Evolutionary conservation across 2,113 vertebrate species (phyloP).

Genomic region (Condylura cristata): DNA sequence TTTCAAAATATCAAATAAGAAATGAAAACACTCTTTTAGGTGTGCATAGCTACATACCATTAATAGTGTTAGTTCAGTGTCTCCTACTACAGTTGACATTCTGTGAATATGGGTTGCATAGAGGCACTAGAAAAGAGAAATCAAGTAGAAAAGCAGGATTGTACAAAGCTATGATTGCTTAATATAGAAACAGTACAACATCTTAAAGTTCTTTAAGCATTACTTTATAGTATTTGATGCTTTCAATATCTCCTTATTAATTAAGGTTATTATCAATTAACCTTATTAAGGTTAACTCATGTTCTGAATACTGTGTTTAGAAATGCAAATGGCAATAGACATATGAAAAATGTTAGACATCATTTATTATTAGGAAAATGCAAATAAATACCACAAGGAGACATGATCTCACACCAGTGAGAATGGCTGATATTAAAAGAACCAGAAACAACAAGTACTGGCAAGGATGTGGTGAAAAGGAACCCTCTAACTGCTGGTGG

Average conservation of each 20-base stretch:
- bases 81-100: background rate
- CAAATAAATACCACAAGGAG: too few species aligned
- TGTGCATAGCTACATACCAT: too few species aligned
- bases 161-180: background rate
- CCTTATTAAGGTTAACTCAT: background rate
- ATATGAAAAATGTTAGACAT: background rate
- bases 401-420: too few species aligned
- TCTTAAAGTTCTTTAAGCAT: background rate
- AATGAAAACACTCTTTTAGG: background rate
- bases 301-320: background rate
- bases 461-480: too few species aligned
- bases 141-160: background rate
- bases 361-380: too few species aligned
- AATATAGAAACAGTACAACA: background rate
- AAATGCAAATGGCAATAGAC: background rate
- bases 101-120: background rate
- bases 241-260: background rate
- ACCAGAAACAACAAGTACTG: too few species aligned
- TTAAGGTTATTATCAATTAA: too few species aligned
- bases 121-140: background rate
- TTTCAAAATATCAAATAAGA: conserved; percentile 15
- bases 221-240: conserved; percentile 2
- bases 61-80: background rate
- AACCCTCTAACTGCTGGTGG: too few species aligned
- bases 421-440: too few species aligned